These are phyloP conservation scores for Capitulum mitella DNA, from an alignment of 2,888 invertebrate species.

Conservation along the genomic window DNA sequence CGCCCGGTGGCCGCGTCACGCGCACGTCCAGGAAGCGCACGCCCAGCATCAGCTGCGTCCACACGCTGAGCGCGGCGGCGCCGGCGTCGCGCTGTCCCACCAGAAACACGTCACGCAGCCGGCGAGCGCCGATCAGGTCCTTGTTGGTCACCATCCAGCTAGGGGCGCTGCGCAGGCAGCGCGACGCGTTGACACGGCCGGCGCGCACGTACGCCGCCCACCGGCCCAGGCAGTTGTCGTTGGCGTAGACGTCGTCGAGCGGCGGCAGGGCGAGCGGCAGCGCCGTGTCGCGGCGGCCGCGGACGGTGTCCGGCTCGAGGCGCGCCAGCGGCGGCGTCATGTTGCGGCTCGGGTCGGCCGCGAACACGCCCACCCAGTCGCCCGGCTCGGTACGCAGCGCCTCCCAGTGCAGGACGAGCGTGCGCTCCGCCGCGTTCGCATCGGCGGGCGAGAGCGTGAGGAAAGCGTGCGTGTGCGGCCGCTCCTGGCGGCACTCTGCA, in stretches of 20 bases:
- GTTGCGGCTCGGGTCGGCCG: slow-evolving; percentile 21
- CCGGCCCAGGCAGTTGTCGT: slow-evolving; percentile 29
- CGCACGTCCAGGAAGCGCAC: slow-evolving; percentile 73
- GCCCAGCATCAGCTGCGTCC: slow-evolving; percentile 74
- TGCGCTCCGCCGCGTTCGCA: neutral
- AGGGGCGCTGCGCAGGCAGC: slow-evolving; percentile 71
- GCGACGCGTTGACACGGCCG: slow-evolving; percentile 41
- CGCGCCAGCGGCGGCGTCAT: neutral
- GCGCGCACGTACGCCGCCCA: slow-evolving; percentile 30
- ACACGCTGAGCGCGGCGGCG: slow-evolving; percentile 48
- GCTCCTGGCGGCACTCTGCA: neutral
- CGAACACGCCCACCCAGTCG: slow-evolving; percentile 30
- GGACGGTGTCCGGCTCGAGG: neutral
- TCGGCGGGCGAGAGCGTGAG: slow-evolving; percentile 6
- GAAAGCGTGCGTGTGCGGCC: slow-evolving; percentile 16
- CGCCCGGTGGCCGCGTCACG: slow-evolving; percentile 57
- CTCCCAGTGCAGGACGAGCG: slow-evolving; percentile 12
- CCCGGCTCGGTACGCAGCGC: neutral
- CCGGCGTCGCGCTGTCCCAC: slow-evolving; percentile 66
- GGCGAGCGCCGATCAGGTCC: slow-evolving; percentile 32
- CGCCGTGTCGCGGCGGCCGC: neutral
- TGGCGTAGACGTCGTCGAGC: slow-evolving; percentile 8
- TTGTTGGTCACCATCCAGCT: slow-evolving; percentile 71
- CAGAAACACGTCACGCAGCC: slow-evolving; percentile 48
- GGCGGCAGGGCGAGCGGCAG: neutral